Evolutionary conservation across 2,888 invertebrate genomes (phyloP), one percentile per base, ranked within the genome.

Genomic region (Trissolcus brochymenae): DNA sequence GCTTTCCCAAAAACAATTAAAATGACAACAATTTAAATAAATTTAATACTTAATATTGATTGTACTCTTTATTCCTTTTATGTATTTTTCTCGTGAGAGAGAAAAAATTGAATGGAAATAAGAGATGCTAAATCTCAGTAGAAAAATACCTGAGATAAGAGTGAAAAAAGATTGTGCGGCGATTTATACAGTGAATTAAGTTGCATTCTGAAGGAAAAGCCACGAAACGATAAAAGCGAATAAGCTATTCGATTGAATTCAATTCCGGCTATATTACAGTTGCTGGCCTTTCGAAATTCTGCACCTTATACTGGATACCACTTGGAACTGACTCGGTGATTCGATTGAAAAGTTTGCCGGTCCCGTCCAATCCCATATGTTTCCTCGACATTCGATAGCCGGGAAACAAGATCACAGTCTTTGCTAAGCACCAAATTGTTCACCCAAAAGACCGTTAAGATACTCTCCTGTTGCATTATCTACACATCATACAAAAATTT

Each of bases 111-210:
- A 9, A 35, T 35, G 35, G 35, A 35, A 35, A 35, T 35, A 35
- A 35, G 35, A 35, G 35, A 35, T 35, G 35, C 35, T 35, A 35
- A 35, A 35, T 35, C 35, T 35, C 35, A 11, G 35, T 35, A 9
- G 9, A 35, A 35, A 35, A 35, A 35, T 35, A 35, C 35, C 35
- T 35, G 9, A 35, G 35, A 35, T 35, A 35, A 11, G 35, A 35
- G 25, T 41, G 11, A 40, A 46, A 16, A 46, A 46, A n/a, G 16
- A 46, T 16, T 16, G 17, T 35, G 41, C 17, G 11, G 49, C 65
- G 50, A 68, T 65, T 76, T 76, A 76, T 76, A 76, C 70, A 60
- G 65, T 65, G 51, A 76, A 76, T 76, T 68, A 70, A 76, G 75
- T 60, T 53, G 55, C 64, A 65, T 70, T 62, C 60, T 17, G 16